These are phyloP conservation scores for Cerceris rybyensis DNA, from an alignment of 2,888 invertebrate genomes.

Conservation along the genomic window DNA sequence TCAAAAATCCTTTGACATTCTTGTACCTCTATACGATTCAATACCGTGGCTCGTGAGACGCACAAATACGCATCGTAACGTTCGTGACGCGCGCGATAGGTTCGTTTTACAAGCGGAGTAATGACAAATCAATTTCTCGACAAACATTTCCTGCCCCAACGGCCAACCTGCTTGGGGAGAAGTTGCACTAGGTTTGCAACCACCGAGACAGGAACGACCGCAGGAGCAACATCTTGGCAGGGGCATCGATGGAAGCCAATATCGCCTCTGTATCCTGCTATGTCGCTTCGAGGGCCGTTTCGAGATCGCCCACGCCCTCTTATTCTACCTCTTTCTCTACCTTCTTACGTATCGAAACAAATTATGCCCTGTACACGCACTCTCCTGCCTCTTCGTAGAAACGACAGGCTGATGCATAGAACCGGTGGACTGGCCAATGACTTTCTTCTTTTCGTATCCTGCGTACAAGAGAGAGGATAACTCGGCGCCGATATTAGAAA, in stretches of 20 bases:
- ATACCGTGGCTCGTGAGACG: conserved; percentile 22
- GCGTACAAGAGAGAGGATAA: conserved; percentile 29
- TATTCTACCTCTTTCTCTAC: background rate
- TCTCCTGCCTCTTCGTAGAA: conserved; percentile 22
- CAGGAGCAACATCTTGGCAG: conserved; percentile 31
- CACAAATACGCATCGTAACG: conserved; percentile 36
- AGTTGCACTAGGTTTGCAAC: conserved; percentile 19
- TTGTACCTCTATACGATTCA: conserved; percentile 10
- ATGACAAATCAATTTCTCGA: conserved; percentile 77
- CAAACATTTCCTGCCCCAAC: conserved; percentile 60
- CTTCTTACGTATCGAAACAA: conserved; percentile 38
- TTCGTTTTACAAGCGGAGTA: conserved; percentile 60
- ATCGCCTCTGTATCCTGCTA: conserved; percentile 31
- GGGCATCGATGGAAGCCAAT: conserved; percentile 46
- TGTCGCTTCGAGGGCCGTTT: conserved; percentile 62
- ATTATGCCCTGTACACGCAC: background rate
- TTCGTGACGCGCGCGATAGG: conserved; percentile 57
- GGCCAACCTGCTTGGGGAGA: conserved; percentile 21
- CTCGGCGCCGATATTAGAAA: conserved; percentile 44
- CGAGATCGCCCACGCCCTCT: conserved; percentile 68
- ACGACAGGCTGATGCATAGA: conserved; percentile 53
- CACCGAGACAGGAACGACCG: conserved; percentile 24
- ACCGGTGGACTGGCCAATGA: conserved; percentile 5
- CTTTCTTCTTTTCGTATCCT: conserved; percentile 37
- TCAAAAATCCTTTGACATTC: conserved; percentile 57